Conservation (phyloP, 1,140 invertebrate genomes). For the Leptopilina clavipes region DNA sequence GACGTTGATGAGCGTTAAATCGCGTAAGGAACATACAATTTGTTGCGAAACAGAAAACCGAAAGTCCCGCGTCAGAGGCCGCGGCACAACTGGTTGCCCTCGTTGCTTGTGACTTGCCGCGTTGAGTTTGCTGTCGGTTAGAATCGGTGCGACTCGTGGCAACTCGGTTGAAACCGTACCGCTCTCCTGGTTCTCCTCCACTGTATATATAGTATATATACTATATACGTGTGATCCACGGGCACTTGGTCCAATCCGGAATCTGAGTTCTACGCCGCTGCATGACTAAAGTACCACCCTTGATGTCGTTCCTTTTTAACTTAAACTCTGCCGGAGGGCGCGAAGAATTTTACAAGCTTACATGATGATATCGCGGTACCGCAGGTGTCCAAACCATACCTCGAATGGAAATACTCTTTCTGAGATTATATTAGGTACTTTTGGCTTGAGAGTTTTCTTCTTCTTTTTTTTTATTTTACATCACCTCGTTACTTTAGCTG, state of each 20-base stretch:
- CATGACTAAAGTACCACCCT: slow-evolving; percentile 50
- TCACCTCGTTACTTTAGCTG: too few species aligned
- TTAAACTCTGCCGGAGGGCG: slow-evolving; percentile 41
- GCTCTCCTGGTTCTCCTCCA: slow-evolving; percentile 23
- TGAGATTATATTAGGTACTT: neutral
- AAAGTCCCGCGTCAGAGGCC: slow-evolving; percentile 65
- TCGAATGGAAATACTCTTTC: neutral
- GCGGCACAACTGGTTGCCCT: slow-evolving; percentile 71
- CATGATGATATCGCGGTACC: slow-evolving; percentile 50
- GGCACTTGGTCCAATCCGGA: slow-evolving; percentile 56
- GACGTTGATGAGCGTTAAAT: slow-evolving; percentile 41
- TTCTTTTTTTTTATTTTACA: neutral
- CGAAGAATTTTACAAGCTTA: slow-evolving; percentile 52
- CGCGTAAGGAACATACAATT: slow-evolving; percentile 31
- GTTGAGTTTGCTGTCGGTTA: slow-evolving; percentile 57
- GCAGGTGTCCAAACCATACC: slow-evolving; percentile 45
- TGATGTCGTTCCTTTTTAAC: slow-evolving; percentile 47
- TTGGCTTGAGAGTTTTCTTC: neutral
- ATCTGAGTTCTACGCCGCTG: slow-evolving; percentile 38
- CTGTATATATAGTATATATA: slow-evolving; percentile 29
- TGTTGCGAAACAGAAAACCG: slow-evolving; percentile 17
- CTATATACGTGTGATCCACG: too few species aligned
- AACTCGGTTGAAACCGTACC: slow-evolving; percentile 36
- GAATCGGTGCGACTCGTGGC: slow-evolving; percentile 50
- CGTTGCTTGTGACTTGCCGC: slow-evolving; percentile 63